phyloP scores from a whole-genome alignment of 2,888 invertebrate genomes.

The Mesochorus sp. region DNA sequence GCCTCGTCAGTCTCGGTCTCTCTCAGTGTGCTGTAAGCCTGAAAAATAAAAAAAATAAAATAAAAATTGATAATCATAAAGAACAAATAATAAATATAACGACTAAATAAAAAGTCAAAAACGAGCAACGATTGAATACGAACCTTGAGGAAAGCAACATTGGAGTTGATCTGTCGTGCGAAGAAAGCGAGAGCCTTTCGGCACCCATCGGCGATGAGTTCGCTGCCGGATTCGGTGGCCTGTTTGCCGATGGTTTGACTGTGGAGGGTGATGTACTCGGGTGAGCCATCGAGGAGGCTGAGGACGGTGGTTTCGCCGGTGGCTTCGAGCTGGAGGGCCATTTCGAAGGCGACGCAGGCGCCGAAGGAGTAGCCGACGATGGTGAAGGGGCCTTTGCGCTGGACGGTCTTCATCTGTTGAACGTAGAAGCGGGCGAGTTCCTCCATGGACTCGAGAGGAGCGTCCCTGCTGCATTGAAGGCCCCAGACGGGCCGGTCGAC shows the following conservation, averaged over 20 bases:
- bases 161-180: slow-evolving; percentile 88
- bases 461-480: slow-evolving; percentile 92
- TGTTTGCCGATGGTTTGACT: slow-evolving; percentile 84
- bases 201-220: slow-evolving; percentile 65
- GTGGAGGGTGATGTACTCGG: slow-evolving; percentile 90
- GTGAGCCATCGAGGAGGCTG: slow-evolving; percentile 95
- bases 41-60: not conserved
- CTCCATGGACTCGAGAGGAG: slow-evolving; percentile 88
- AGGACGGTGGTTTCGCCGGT: slow-evolving; percentile 85
- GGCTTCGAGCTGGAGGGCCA: slow-evolving; percentile 92
- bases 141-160: slow-evolving; percentile 89
- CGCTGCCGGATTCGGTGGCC: slow-evolving; percentile 83
- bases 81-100: slow-evolving; percentile 4
- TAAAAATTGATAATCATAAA: no score
- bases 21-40: slow-evolving; percentile 76
- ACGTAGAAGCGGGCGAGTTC: slow-evolving; percentile 90
- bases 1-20: slow-evolving; percentile 81
- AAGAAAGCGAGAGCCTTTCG: slow-evolving; percentile 90
- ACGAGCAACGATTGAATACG: no score
- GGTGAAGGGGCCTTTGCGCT: slow-evolving; percentile 92
- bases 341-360: slow-evolving; percentile 96
- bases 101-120: slow-evolving; percentile 40
- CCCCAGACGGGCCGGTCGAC: slow-evolving; percentile 92
- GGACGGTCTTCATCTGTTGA: slow-evolving; percentile 88
- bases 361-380: slow-evolving; percentile 98